Evolutionary conservation across 2,888 invertebrate genomes (phyloP), one percentile per base, ranked within the genome.

Genomic region (Nebria salina): DNA sequence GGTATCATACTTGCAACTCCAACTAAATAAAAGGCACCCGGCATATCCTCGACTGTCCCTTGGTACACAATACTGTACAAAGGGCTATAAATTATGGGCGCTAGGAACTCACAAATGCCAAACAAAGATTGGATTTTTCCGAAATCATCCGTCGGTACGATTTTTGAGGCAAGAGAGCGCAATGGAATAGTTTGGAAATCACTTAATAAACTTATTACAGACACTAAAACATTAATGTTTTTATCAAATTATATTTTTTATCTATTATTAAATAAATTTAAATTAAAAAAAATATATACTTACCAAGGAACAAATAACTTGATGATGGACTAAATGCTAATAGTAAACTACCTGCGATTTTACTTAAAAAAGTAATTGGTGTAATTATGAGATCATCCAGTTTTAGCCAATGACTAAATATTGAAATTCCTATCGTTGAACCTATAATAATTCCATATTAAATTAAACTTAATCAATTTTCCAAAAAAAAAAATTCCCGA

Each of bases 31-130:
- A 91, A 92, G 0, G 91, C 91, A 13, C 91, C 90, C 0, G 92
- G 89, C 85, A 91, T 89, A 0, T 88, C 88, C 0, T 90, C 87
- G 41, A 91, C 84, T 0, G 92, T 92, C 15, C 86, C 87, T 6
- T 90, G 88, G 84, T 92, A 92, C 83, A 92, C 89, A 43, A 82
- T 83, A 84, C 90, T 92, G 87, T 92, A 92, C 75, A 92, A 86
- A 0, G 92, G 92, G 1, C 90, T 90, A 85, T 91, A 90, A 76
- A 91, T 88, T 75, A 91, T 90, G 0, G 91, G 90, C 6, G 91
- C 91, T 82, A 92, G 84, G 0, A 92, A 91, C 86, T 92, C 92
- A 54, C 91, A 91, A 86, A 93, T 90, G 82, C 92, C 92, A 85
- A 92, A 91, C 85, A 93, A 89, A 86, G 92, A 92, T 82, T 89